A percentile compares a stretch with the other conserved stretches of the same genome.
These are phyloP conservation scores for Rhagophthalmus giganteus DNA, from an alignment of 2,888 invertebrate genomes.

Conservation along the genomic window DNA sequence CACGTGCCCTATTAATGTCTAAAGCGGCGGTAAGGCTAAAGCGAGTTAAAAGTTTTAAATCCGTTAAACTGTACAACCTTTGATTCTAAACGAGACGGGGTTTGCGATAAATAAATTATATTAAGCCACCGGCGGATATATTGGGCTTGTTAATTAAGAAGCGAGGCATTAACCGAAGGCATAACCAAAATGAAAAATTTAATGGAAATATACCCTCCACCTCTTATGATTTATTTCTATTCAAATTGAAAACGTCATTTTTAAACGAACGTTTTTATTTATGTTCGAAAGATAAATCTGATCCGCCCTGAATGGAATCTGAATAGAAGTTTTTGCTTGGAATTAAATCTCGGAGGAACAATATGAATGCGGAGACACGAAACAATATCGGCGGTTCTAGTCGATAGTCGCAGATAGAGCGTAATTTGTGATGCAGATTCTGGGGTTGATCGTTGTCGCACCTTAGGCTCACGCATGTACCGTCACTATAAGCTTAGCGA, in stretches of 20 bases:
- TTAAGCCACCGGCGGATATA: constrained; percentile 34
- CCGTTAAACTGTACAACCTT: constrained; percentile 41
- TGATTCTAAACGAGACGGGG: constrained; percentile 36
- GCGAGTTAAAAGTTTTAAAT: constrained; percentile 43
- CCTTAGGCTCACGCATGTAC: constrained; percentile 23
- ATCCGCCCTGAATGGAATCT: constrained; percentile 21
- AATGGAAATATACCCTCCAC: constrained; percentile 20
- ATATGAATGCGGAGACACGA: constrained; percentile 13
- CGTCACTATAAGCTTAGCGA: constrained; percentile 32
- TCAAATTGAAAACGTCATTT: constrained; percentile 40
- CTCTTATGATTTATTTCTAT: constrained; percentile 34
- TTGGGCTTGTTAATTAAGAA: constrained; percentile 29
- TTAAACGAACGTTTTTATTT: constrained; percentile 39
- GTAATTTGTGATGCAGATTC: constrained; percentile 29
- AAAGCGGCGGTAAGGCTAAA: constrained; percentile 39
- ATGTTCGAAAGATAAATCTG: constrained; percentile 36
- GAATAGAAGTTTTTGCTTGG: constrained; percentile 14
- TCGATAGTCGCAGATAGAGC: constrained; percentile 17
- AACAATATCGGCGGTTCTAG: constrained; percentile 16
- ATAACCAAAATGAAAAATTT: constrained; percentile 19
- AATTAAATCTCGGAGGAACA: constrained; percentile 23
- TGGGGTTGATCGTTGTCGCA: constrained; percentile 27
- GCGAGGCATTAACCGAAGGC: constrained; percentile 7
- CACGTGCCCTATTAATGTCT: constrained; percentile 48
- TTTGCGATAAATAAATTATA: constrained; percentile 43